phyloP scores from a whole-genome alignment of 2,797 vertebrate genomes.

The Neosilurus mollespiculum region DNA sequence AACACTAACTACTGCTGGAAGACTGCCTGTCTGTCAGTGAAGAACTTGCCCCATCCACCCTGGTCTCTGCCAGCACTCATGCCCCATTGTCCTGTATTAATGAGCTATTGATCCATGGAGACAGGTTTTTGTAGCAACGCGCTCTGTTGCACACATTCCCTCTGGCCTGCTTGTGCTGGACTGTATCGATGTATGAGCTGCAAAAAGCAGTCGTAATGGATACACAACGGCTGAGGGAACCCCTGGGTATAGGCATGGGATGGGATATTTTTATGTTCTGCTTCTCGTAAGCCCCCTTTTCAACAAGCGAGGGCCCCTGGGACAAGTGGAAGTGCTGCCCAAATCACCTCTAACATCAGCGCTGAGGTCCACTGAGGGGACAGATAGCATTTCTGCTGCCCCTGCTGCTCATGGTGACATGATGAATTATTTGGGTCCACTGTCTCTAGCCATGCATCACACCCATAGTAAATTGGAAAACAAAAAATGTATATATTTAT shows the following conservation, averaged over 20 bases:
- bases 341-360: slow-evolving; percentile 62
- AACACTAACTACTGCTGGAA: slow-evolving; percentile 53
- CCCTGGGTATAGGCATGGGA: slow-evolving; percentile 56
- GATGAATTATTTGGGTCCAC: slow-evolving; percentile 75
- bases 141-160: slow-evolving; percentile 66
- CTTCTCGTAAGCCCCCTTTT: slow-evolving; percentile 66
- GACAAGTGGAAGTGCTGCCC: slow-evolving; percentile 62
- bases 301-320: slow-evolving; percentile 63
- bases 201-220: slow-evolving; percentile 76
- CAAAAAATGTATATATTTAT: slow-evolving; percentile 72
- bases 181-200: slow-evolving; percentile 72
- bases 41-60: slow-evolving; percentile 57
- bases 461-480: slow-evolving; percentile 66
- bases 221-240: slow-evolving; percentile 70
- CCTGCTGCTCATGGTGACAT: slow-evolving; percentile 63
- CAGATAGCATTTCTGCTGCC: slow-evolving; percentile 68
- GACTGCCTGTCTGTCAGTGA: slow-evolving; percentile 66
- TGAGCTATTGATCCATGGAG: slow-evolving; percentile 77
- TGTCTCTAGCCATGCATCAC: slow-evolving; percentile 71
- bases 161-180: slow-evolving; percentile 61
- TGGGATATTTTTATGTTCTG: slow-evolving; percentile 57
- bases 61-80: slow-evolving; percentile 66
- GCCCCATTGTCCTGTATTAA: slow-evolving; percentile 78
- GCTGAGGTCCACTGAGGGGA: slow-evolving; percentile 66
- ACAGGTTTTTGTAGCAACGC: slow-evolving; percentile 75